Evolutionary conservation across 2,797 vertebrate species (phyloP), one percentile per base, ranked within the genome.

Genomic region (Pseudomugil gertrudae): DNA sequence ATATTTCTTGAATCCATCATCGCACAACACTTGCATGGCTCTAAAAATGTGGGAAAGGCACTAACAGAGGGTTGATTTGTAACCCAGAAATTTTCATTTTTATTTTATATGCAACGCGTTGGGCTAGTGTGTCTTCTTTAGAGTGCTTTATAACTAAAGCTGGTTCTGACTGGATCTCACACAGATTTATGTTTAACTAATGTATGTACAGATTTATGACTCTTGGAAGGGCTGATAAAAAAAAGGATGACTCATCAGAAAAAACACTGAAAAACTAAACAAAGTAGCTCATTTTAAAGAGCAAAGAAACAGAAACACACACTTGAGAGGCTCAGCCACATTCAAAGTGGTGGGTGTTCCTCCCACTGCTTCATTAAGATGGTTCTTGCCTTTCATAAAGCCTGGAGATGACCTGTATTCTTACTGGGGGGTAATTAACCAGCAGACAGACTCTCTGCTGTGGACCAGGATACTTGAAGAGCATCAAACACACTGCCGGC

Each of bases 381-480:
- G 51, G 54, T 59, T 51, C 58, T 66, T 30, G 80, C 65, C 79
- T 87, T 84, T 87, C 77, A 87, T 85, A 77, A 79, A 65, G 76
- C 47, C 81, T 72, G 56, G 40, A 78, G 79, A 85, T 48, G 48
- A 72, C 74, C 85, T 76, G 75, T 84, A 92, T 91, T 88, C 90
- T 88, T 86, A 80, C 85, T 68, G 65, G 53, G 66, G 76, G 71
- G 76, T 83, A 83, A 83, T 85, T 84, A 36, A 84, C 76, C 30
- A 4, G 24, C 65, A 75, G 52, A 72, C 63, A 73, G 27, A 43
- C 70, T 66, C 70, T 66, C 36, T 13, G 9, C 29, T 69, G 73
- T 55, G 66, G 30, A 64, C 33, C 63, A 36, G 60, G 15, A 43
- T 43, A n/a, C 40, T 43, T 43, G 15, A 43, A 43, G 40, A n/a